Conservation (phyloP, 2,797 vertebrate genomes). For the Channa striata region DNA sequence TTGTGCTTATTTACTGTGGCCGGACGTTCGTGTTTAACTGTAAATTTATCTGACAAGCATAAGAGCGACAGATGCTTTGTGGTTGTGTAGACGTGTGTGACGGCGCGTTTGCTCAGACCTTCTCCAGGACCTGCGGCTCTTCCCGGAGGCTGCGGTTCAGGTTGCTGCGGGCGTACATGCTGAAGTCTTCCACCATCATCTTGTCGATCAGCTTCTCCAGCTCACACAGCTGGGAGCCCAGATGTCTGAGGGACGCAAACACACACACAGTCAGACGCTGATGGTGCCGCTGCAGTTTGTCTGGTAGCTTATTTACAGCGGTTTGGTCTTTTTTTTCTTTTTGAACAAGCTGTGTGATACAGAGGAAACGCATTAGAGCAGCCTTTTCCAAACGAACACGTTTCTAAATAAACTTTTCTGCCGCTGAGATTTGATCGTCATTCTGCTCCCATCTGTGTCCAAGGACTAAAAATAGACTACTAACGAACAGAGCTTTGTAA, state of each 20-base stretch:
- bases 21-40: too few relatives aligned
- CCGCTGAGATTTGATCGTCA: too few relatives aligned
- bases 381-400: too few relatives aligned
- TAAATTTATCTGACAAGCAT: too few relatives aligned
- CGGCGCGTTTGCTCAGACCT: conserved; percentile 82
- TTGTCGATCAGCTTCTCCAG: conserved; percentile 98
- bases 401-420: too few relatives aligned
- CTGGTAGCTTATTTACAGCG: background rate
- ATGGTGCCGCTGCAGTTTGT: background rate
- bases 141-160: conserved; percentile 92
- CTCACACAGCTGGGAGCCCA: conserved; percentile 98
- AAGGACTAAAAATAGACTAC: too few relatives aligned
- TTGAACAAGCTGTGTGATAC: too few relatives aligned
- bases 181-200: conserved; percentile 99
- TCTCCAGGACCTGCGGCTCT: conserved; percentile 92
- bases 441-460: too few relatives aligned
- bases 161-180: conserved; percentile 91
- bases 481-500: background rate
- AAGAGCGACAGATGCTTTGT: too few relatives aligned
- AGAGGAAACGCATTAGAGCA: background rate
- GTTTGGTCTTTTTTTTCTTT: background rate
- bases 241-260: conserved; percentile 84
- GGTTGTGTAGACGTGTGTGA: background rate
- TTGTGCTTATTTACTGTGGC: too few relatives aligned
- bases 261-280: background rate